Percentiles rank a stretch among this genome's conserved stretches.
Evolutionary conservation across 2,888 invertebrate genomes (phyloP).

Genomic region (Drosophila sordidapex): DNA sequence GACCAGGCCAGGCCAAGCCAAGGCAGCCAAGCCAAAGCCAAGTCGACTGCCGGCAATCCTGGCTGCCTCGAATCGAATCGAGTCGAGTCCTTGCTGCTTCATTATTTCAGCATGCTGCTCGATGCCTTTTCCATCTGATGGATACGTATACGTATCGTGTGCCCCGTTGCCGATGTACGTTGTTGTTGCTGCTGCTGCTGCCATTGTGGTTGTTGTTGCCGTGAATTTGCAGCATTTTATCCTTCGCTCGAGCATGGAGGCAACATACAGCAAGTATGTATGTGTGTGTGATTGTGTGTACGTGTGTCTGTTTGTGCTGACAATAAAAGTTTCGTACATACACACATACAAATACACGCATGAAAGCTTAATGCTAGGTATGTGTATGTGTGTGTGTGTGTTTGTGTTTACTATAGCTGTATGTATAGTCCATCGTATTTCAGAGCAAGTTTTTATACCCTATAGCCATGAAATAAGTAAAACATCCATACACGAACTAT

Average conservation of each 20-base stretch:
- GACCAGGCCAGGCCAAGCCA: conserved; percentile 38
- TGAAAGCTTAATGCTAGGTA: conserved; percentile 69
- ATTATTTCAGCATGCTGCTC: conserved; percentile 81
- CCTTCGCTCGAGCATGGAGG: conserved; percentile 68
- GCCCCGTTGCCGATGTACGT: conserved; percentile 45
- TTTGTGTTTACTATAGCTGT: conserved; percentile 51
- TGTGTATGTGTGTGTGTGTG: conserved; percentile 28
- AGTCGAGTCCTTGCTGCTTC: conserved; percentile 78
- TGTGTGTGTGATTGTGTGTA: conserved; percentile 32
- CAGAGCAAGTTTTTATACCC: conserved; percentile 75
- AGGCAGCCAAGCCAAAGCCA: conserved; percentile 39
- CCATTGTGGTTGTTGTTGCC: conserved; percentile 57
- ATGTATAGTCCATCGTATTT: conserved; percentile 74
- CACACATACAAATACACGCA: conserved; percentile 55
- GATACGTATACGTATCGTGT: conserved; percentile 79
- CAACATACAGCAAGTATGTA: conserved; percentile 42
- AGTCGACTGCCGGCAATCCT: conserved; percentile 45
- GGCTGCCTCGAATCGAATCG: conserved; percentile 35
- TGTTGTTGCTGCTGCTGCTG: conserved; percentile 39
- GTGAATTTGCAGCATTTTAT: conserved; percentile 81
- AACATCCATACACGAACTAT: conserved; percentile 23
- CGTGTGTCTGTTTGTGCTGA: conserved; percentile 75
- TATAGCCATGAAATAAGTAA: conserved; percentile 45
- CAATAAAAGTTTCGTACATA: conserved; percentile 74
- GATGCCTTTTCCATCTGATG: conserved; percentile 81